Conservation (phyloP, 2,797 vertebrate species). For the Darevskia mixta region DNA sequence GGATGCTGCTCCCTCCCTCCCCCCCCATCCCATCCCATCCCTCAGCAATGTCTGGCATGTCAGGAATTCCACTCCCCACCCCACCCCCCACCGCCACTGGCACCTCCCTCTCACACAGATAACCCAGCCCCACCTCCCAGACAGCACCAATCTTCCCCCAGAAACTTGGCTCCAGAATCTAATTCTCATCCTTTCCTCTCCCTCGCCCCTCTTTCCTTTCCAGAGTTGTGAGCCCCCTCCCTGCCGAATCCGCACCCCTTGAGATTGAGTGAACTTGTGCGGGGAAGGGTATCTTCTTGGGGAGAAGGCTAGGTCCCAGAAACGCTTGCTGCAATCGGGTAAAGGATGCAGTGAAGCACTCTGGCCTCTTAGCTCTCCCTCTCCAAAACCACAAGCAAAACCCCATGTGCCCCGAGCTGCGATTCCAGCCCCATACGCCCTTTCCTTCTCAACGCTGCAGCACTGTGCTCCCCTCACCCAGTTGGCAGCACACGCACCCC, state of each 20-base stretch:
- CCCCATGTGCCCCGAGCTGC: not conserved
- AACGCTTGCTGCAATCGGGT: not conserved
- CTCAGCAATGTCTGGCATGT: conserved; percentile 49
- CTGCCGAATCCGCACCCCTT: not conserved
- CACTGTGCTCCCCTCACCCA: not conserved
- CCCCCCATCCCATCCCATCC: not conserved
- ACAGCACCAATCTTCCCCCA: not conserved
- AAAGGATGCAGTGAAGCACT: not conserved
- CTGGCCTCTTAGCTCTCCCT: not conserved
- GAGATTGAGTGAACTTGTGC: not conserved
- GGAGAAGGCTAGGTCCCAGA: not conserved
- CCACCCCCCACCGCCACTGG: no score
- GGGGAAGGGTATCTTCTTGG: not conserved
- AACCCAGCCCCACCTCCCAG: conserved; percentile 23
- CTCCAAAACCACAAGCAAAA: not conserved
- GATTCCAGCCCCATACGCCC: no score
- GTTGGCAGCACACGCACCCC: not conserved
- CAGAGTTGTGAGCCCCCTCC: not conserved
- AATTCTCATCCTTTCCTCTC: not conserved
- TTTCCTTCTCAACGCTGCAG: no score
- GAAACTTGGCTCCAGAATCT: not conserved
- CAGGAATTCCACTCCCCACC: conserved; percentile 40
- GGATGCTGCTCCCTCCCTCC: not conserved
- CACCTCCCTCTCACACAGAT: not conserved
- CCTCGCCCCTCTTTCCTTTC: not conserved